phyloP scores from a whole-genome alignment of 2,888 invertebrate genomes.

The Sympetrum striolatum region DNA sequence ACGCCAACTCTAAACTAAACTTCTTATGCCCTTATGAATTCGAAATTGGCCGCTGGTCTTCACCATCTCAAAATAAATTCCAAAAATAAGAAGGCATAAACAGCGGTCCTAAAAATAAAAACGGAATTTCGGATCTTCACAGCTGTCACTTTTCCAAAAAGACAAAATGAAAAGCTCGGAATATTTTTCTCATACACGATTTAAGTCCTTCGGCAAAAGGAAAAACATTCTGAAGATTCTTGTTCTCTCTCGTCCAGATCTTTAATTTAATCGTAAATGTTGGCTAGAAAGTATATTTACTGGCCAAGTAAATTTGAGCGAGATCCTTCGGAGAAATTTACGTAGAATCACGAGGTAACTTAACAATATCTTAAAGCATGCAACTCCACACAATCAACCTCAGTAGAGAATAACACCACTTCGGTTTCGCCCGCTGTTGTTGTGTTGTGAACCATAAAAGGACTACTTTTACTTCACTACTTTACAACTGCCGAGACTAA shows the following conservation, averaged over 20 bases:
- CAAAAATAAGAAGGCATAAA: conserved; percentile 19
- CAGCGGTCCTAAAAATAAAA: conserved; percentile 27
- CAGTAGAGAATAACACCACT: neutral
- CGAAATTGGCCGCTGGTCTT: neutral
- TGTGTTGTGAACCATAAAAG: no score
- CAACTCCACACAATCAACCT: neutral
- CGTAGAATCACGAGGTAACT: neutral
- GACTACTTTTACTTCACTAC: no score
- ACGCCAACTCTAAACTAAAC: neutral
- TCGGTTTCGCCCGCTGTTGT: no score
- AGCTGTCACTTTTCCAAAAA: conserved; percentile 32
- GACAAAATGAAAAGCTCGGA: neutral
- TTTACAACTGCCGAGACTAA: neutral
- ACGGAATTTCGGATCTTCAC: conserved; percentile 16
- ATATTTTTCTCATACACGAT: neutral
- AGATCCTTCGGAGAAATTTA: neutral
- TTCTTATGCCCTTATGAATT: neutral
- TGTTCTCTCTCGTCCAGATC: neutral
- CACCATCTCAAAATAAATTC: conserved; percentile 17
- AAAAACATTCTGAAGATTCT: no score
- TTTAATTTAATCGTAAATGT: neutral
- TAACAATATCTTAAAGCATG: neutral
- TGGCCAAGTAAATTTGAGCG: neutral
- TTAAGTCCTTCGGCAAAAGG: neutral
- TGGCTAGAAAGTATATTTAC: neutral